phyloP scores from a whole-genome alignment of 2,888 invertebrate species.

The Volucella inanis region DNA sequence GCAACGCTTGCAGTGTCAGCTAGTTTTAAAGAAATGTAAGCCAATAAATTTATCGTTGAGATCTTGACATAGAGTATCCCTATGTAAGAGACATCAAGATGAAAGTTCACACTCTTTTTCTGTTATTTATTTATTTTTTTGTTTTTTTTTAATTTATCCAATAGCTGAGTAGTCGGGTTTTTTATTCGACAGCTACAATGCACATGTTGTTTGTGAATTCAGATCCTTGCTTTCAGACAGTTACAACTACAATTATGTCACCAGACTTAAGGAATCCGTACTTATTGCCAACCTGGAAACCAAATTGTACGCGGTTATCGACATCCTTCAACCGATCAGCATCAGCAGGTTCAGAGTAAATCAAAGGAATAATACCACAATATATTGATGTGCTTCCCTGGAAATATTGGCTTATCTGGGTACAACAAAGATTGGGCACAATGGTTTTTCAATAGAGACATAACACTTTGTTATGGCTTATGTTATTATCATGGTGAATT shows the following conservation, averaged over 20 bases:
- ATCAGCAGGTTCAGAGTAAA: constrained; percentile 87
- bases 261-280: constrained; percentile 93
- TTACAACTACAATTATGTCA: constrained; percentile 95
- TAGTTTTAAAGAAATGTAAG: constrained; percentile 59
- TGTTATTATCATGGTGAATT: no score
- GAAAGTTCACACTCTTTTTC: constrained; percentile 56
- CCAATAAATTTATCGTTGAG: constrained; percentile 63
- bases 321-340: constrained; percentile 96
- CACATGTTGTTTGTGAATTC: constrained; percentile 98
- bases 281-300: constrained; percentile 92
- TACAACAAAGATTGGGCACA: constrained; percentile 97
- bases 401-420: constrained; percentile 93
- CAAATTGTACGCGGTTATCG: constrained; percentile 92
- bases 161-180: constrained; percentile 53
- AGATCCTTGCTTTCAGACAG: constrained; percentile 97
- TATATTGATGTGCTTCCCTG: constrained; percentile 95
- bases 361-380: constrained; percentile 95
- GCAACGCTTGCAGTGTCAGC: no score
- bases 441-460: no score
- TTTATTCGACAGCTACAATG: constrained; percentile 85
- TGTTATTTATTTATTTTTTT: no score
- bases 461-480: no score
- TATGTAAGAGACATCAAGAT: constrained; percentile 60
- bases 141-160: constrained; percentile 34
- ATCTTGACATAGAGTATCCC: constrained; percentile 55